Base-by-base conservation (phyloP, 2,797 vertebrate genomes). In the Enteromius thamalakanensis region DNA sequence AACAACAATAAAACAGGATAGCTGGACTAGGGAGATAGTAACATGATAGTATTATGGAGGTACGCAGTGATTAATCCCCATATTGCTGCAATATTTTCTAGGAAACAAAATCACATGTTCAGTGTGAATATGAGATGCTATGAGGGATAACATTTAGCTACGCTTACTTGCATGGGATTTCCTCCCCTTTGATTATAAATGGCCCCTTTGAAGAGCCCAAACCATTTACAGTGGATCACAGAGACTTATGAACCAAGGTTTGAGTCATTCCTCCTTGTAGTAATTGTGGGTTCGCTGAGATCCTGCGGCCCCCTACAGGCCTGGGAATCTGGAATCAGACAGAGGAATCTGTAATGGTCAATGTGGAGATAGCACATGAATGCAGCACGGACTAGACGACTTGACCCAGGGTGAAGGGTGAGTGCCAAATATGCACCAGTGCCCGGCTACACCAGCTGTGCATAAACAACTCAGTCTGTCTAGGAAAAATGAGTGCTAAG, bases 251-350 rank as follows among this genome's bases (percentile, higher is more conserved):
- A 82, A 84, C 37, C 29, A 85, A 64, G 77, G 49, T 91, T 90
- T 86, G 87, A 93, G 86, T 90, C 87, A 89, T 92, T 89, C 84
- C 84, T 65, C 88, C 79, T 90, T 89, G 88, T 87, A 85, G 87
- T 88, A 85, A 83, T 87, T 88, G 89, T 87, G 89, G 84, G 29
- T 87, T 91, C 69, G 81, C 49, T 47, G 62, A 65, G 88, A 85
- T 76, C 72, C 51, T 37, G 87, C 76, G 29, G 87, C 89, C 87
- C 89, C 53, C 67, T 70, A 49, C 49, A 68, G 68, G 47, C 26
- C 60, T 68, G 77, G 79, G 72, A 82, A 60, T 78, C 58, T 65
- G 17, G 26, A 64, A 65, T 49, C 23, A 76, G 79, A 26, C 15
- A 64, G 49, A 75, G 23, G 14, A 83, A 23, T 55, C 49, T 78